Evolutionary conservation across 2,113 vertebrate species (phyloP).

Genomic region (Archocentrus centrarchus): DNA sequence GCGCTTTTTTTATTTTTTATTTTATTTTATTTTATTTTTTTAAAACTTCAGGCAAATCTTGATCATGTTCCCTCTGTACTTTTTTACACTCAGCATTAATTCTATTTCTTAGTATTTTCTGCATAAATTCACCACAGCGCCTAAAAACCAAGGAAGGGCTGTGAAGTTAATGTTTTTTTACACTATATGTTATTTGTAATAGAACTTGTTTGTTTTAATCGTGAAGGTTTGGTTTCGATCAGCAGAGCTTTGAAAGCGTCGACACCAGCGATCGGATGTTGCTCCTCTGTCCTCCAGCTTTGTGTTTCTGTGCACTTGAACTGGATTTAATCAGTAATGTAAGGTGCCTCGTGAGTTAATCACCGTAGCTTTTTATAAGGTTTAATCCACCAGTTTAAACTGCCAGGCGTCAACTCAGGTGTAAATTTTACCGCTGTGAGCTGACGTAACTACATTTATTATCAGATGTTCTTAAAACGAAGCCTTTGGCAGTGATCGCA

Average conservation of each 20-base stretch:
- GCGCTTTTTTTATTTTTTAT: not conserved
- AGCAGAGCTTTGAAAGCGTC: slow-evolving; percentile 10
- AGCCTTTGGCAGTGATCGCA: not conserved
- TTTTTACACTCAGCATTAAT: slow-evolving; percentile 53
- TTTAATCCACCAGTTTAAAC: slow-evolving; percentile 16
- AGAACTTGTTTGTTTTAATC: slow-evolving; percentile 5
- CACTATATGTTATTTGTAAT: slow-evolving; percentile 17
- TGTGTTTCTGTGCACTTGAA: not conserved
- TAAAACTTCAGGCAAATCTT: not conserved
- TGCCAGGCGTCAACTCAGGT: slow-evolving; percentile 32
- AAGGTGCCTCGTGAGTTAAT: slow-evolving; percentile 24
- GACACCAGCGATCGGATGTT: not conserved
- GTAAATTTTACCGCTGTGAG: not conserved
- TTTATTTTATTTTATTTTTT: not conserved
- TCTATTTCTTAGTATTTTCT: not conserved
- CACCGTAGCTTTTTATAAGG: slow-evolving; percentile 2
- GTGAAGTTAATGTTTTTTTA: slow-evolving; percentile 25
- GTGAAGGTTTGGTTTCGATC: not conserved
- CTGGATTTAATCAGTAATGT: not conserved
- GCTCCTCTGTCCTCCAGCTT: not conserved
- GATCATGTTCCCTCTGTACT: slow-evolving; percentile 10
- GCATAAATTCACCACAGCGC: slow-evolving; percentile 15
- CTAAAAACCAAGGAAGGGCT: slow-evolving; percentile 15
- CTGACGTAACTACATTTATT: not conserved
- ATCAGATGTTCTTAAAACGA: not conserved